These are phyloP conservation scores for Lingula anatina DNA, from an alignment of 2,888 invertebrate genomes.

Conservation along the genomic window DNA sequence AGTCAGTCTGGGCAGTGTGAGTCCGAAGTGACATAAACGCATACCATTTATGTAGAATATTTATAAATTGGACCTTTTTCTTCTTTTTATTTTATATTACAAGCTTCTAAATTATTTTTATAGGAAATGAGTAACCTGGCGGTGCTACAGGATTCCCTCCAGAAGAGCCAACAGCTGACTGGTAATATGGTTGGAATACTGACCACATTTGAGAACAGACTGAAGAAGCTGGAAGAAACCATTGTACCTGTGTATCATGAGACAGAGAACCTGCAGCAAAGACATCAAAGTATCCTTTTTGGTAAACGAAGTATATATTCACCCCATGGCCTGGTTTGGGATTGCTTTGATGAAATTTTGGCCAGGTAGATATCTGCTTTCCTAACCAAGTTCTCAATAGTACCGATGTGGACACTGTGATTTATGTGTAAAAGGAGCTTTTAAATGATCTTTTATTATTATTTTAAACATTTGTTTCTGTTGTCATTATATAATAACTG, in stretches of 20 bases:
- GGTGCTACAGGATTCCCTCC: slow-evolving; percentile 63
- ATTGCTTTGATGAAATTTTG: too few relatives aligned
- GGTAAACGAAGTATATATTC: too few relatives aligned
- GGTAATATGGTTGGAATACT: slow-evolving; percentile 82
- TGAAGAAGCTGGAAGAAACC: slow-evolving; percentile 84
- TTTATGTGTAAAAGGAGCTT: too few relatives aligned
- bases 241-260: slow-evolving; percentile 93
- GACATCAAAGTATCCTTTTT: slow-evolving; percentile 74
- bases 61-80: background rate
- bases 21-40: too few relatives aligned
- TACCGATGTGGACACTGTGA: too few relatives aligned
- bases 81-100: background rate
- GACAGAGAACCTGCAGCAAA: slow-evolving; percentile 83
- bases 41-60: background rate
- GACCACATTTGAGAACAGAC: slow-evolving; percentile 82
- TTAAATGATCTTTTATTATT: too few relatives aligned
- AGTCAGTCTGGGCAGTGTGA: too few relatives aligned
- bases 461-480: too few relatives aligned
- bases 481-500: too few relatives aligned
- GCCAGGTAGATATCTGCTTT: too few relatives aligned
- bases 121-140: slow-evolving; percentile 44
- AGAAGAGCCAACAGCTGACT: slow-evolving; percentile 76
- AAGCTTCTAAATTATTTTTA: slow-evolving; percentile 3
- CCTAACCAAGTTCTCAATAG: too few relatives aligned
- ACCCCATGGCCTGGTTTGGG: too few relatives aligned